These are phyloP conservation scores for Triplophysa rosa DNA, from an alignment of 2,113 vertebrate species.

Conservation along the genomic window DNA sequence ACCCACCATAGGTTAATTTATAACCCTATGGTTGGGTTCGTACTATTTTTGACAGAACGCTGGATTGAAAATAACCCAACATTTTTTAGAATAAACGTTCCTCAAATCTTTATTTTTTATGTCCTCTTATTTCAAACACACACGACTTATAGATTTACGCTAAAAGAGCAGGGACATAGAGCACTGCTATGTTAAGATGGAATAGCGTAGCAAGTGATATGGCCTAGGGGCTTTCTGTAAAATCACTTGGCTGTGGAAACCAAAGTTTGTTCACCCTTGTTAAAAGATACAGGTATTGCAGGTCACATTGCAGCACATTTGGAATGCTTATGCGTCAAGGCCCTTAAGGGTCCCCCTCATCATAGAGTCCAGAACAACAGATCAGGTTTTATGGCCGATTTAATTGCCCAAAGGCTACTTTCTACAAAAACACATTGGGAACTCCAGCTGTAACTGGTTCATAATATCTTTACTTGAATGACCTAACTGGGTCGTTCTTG, in stretches of 20 bases:
- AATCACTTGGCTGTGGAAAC: conserved; percentile 36
- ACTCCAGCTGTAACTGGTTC: conserved; percentile 17
- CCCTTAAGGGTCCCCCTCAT: too few species aligned
- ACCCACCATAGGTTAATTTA: too few species aligned
- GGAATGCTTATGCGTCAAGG: too few species aligned
- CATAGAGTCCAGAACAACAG: background rate
- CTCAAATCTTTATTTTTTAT: too few species aligned
- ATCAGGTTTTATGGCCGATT: conserved; percentile 1
- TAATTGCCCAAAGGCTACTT: background rate
- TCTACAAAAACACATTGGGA: conserved; percentile 29
- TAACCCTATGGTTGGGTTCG: too few species aligned
- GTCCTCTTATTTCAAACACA: background rate
- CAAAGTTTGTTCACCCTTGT: conserved; percentile 1
- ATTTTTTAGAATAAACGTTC: too few species aligned
- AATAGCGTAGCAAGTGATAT: background rate
- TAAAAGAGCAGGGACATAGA: background rate
- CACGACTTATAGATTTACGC: background rate
- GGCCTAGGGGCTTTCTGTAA: background rate
- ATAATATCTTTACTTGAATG: conserved; percentile 40
- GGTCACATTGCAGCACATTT: too few species aligned
- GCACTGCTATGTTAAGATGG: background rate
- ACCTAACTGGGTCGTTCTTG: conserved; percentile 40
- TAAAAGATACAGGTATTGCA: too few species aligned
- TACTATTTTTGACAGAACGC: too few species aligned
- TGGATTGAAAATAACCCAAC: too few species aligned